A percentile compares a stretch with the other conserved stretches of the same genome.
Evolutionary conservation across 37 sponge, comb jelly and placozoan species (phyloP).

Genomic region (Beroe ovata): DNA sequence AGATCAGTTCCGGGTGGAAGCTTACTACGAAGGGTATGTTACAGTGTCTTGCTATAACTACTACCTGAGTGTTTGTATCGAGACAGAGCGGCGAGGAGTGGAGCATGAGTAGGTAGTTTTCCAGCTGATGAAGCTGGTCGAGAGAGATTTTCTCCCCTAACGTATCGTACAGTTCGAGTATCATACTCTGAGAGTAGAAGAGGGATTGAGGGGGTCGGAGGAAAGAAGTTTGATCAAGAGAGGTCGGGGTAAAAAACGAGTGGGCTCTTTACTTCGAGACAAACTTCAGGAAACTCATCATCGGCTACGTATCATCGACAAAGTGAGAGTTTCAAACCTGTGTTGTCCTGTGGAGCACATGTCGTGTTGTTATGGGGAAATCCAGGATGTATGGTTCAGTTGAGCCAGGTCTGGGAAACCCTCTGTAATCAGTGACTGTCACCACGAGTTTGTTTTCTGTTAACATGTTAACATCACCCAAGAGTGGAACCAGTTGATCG

Average conservation of each 20-base stretch:
- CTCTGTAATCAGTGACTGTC: conserved; percentile 27
- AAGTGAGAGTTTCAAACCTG: neutral
- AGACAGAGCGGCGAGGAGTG: neutral
- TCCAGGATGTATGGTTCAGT: conserved; percentile 29
- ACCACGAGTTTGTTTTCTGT: neutral
- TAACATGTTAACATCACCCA: neutral
- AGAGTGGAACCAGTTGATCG: conserved; percentile 11
- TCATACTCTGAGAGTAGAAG: conserved; percentile 36
- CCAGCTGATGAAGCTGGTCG: conserved; percentile 8
- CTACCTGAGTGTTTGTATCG: conserved; percentile 39
- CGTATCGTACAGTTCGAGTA: conserved; percentile 5
- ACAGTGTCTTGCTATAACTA: too few relatives aligned
- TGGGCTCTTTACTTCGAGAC: too few relatives aligned
- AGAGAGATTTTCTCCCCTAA: neutral
- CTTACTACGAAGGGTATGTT: too few relatives aligned
- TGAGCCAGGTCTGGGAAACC: conserved; percentile 23
- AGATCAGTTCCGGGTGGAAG: too few relatives aligned
- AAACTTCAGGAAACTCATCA: too few relatives aligned
- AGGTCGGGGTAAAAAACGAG: too few relatives aligned
- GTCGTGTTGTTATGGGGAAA: conserved; percentile 23
- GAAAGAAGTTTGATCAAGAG: too few relatives aligned
- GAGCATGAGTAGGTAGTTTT: conserved; percentile 20
- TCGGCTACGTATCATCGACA: neutral
- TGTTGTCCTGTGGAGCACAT: conserved; percentile 15
- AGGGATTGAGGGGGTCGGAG: too few relatives aligned